phyloP scores from a whole-genome alignment of 2,888 invertebrate genomes.

The Lasioglossum figueresi region DNA sequence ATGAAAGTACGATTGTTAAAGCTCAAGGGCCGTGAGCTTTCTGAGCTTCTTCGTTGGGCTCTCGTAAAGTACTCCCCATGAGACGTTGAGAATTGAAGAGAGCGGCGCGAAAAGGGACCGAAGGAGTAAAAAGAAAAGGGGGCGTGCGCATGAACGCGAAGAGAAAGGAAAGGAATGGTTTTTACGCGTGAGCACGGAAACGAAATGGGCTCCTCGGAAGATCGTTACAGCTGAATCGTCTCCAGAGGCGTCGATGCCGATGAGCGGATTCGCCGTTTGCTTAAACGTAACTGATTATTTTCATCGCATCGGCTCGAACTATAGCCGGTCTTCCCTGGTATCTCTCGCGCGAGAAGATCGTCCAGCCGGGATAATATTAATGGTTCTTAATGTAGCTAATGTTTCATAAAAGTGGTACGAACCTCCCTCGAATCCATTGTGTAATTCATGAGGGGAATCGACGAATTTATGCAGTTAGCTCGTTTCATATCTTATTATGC shows the following conservation, averaged over 20 bases:
- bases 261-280: conserved; percentile 62
- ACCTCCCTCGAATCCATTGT: neutral
- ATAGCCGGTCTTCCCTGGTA: neutral
- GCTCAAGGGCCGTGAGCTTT: conserved; percentile 75
- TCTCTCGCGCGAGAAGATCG: neutral
- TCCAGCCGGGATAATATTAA: conserved; percentile 23
- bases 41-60: conserved; percentile 67
- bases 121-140: conserved; percentile 60
- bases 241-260: conserved; percentile 60
- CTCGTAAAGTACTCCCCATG: conserved; percentile 70
- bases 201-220: conserved; percentile 69
- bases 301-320: conserved; percentile 66
- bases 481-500: conserved; percentile 4
- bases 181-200: conserved; percentile 75
- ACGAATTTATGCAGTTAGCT: neutral
- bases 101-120: conserved; percentile 57
- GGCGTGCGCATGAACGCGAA: conserved; percentile 33
- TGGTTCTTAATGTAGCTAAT: neutral
- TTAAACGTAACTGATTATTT: conserved; percentile 79
- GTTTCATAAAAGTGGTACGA: conserved; percentile 3
- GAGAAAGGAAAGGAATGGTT: conserved; percentile 57
- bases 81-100: conserved; percentile 64
- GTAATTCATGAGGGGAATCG: conserved; percentile 5
- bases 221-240: conserved; percentile 76
- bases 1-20: conserved; percentile 81